Evolutionary conservation across 2,888 invertebrate species (phyloP).

Genomic region (Nomada hirtipes): DNA sequence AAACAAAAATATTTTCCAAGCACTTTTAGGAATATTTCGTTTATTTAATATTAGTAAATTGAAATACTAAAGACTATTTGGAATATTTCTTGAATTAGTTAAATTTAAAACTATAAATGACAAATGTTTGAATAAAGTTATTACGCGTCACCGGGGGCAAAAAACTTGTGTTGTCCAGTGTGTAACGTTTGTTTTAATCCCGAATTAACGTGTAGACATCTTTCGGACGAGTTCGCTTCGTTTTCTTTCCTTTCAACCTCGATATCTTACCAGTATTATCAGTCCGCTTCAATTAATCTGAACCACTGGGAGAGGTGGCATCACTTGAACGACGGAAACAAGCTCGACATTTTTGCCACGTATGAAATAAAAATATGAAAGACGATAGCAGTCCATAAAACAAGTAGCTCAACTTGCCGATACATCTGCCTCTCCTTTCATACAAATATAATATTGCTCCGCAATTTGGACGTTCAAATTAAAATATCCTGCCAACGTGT

Average conservation of each 20-base stretch:
- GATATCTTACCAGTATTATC: slow-evolving; percentile 25
- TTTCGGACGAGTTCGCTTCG: neutral
- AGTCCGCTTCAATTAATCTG: slow-evolving; percentile 37
- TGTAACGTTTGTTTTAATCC: slow-evolving; percentile 5
- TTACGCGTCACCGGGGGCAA: too few relatives aligned
- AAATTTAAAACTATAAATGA: neutral
- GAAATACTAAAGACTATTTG: too few relatives aligned
- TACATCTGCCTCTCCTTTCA: neutral
- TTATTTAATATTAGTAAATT: too few relatives aligned
- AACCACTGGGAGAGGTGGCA: neutral
- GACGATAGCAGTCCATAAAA: slow-evolving; percentile 1
- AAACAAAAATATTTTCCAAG: too few relatives aligned
- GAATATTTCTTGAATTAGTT: too few relatives aligned
- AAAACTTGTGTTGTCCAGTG: slow-evolving; percentile 1
- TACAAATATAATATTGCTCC: slow-evolving; percentile 2
- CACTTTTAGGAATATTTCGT: too few relatives aligned
- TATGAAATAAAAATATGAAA: neutral
- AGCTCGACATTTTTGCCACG: slow-evolving; percentile 1
- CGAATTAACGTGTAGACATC: slow-evolving; percentile 20
- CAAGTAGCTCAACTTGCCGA: neutral
- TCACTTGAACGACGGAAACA: slow-evolving; percentile 27
- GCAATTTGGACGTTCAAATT: neutral
- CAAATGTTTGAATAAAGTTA: too few relatives aligned
- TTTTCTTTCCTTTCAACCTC: neutral
- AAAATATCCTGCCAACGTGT: neutral